Conservation (phyloP, 2,113 vertebrate species). For the Crocuta crocuta region DNA sequence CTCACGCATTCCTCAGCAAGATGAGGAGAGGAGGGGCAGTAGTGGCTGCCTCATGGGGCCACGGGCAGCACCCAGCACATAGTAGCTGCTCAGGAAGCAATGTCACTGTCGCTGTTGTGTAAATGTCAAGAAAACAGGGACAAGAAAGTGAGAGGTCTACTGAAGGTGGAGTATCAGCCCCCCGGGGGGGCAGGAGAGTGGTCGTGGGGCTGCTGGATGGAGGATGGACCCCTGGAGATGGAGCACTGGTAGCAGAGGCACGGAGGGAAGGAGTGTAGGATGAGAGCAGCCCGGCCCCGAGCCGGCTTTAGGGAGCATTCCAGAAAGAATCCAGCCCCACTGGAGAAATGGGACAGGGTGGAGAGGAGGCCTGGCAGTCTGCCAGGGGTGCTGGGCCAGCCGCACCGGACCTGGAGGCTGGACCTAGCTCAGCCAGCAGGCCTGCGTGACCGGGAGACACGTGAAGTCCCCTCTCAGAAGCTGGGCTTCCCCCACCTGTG, state of each 20-base stretch:
- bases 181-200: background rate
- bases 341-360: background rate
- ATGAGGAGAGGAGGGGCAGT: no score
- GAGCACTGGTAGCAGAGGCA: accelerated
- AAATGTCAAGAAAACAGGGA: background rate
- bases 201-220: background rate
- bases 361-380: background rate
- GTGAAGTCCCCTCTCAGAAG: background rate
- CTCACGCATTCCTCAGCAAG: background rate
- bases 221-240: background rate
- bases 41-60: accelerated
- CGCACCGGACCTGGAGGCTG: background rate
- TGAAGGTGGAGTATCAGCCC: background rate
- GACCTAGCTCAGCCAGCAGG: background rate
- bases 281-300: background rate
- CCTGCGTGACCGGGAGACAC: no score
- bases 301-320: background rate
- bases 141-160: no score
- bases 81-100: background rate
- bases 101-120: background rate
- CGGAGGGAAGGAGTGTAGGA: accelerated
- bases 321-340: background rate
- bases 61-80: accelerated
- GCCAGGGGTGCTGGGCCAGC: background rate
- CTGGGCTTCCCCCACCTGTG: background rate